A percentile compares a stretch with the other conserved stretches of the same genome.
phyloP scores from a whole-genome alignment of 2,888 invertebrate species.

The Pediacus dermestoides region DNA sequence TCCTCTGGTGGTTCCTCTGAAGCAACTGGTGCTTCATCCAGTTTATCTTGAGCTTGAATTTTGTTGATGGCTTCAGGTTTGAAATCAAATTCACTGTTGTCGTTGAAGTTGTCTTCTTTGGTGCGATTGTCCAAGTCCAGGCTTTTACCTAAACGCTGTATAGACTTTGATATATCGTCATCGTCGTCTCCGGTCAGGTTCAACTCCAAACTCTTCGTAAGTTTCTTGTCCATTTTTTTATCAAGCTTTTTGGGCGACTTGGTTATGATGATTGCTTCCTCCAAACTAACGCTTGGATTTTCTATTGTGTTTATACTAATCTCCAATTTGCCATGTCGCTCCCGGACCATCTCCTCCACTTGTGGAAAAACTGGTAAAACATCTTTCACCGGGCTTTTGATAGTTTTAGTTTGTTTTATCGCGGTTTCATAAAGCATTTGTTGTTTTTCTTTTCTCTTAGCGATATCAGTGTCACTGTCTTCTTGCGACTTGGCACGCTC shows the following conservation, averaged over 20 bases:
- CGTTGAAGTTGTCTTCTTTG: conserved; percentile 33
- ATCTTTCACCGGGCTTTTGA: conserved; percentile 71
- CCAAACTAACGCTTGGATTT: conserved; percentile 48
- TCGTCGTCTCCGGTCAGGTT: conserved; percentile 51
- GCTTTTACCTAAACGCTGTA: conserved; percentile 48
- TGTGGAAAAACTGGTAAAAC: conserved; percentile 67
- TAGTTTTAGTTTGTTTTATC: conserved; percentile 69
- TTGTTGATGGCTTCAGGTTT: conserved; percentile 37
- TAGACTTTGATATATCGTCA: conserved; percentile 35
- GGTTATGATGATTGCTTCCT: conserved; percentile 72
- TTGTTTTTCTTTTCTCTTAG: conserved; percentile 70
- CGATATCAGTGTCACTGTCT: conserved; percentile 68
- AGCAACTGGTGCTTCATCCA: conserved; percentile 43
- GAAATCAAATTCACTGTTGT: conserved; percentile 43
- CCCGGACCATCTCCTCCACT: conserved; percentile 69
- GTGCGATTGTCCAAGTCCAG: conserved; percentile 45
- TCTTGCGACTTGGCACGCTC: conserved; percentile 71
- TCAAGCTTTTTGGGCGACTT: conserved; percentile 72
- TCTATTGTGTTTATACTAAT: conserved; percentile 65
- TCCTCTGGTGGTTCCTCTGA: conserved; percentile 39
- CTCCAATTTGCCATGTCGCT: conserved; percentile 71
- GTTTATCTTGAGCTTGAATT: conserved; percentile 28
- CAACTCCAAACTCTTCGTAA: conserved; percentile 64
- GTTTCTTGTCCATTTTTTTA: conserved; percentile 48
- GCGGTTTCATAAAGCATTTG: conserved; percentile 73